Evolutionary conservation across 92 coral and sea anemone genomes (phyloP).

Genomic region (Phenganax subtilis): DNA sequence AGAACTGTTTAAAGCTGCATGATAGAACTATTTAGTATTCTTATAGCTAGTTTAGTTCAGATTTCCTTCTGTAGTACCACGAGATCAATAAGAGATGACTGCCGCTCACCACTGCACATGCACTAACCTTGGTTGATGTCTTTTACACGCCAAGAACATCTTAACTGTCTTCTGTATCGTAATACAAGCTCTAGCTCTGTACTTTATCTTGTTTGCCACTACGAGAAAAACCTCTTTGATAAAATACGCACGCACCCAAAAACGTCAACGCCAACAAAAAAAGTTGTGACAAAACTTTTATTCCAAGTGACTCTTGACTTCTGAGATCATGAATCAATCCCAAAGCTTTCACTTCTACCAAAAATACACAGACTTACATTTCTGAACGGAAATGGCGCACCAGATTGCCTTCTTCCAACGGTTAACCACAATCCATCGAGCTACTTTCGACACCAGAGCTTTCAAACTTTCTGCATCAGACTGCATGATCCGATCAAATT

Average conservation of each 20-base stretch:
- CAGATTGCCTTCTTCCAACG: conserved; percentile 95
- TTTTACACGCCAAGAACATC: conserved; percentile 69
- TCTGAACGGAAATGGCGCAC: conserved; percentile 87
- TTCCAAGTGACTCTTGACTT: no score
- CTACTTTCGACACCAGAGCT: conserved; percentile 78
- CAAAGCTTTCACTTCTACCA: background rate
- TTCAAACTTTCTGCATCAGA: conserved; percentile 86
- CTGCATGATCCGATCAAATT: conserved; percentile 90
- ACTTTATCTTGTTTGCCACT: conserved; percentile 96
- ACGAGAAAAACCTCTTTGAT: background rate
- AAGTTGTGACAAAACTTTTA: no score
- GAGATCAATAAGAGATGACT: background rate
- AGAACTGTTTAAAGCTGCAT: no score
- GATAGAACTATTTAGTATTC: no score
- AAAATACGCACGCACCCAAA: no score
- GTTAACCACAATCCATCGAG: conserved; percentile 70
- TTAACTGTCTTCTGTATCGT: conserved; percentile 76
- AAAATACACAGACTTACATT: conserved; percentile 52
- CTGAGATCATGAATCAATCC: background rate
- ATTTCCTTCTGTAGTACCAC: no score
- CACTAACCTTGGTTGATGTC: conserved; percentile 78
- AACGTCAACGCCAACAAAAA: no score
- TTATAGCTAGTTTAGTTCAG: no score
- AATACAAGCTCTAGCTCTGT: conserved; percentile 71
- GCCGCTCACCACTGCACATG: background rate